Evolutionary conservation across 2,113 vertebrate genomes (phyloP).

Genomic region (Sardina pilchardus): DNA sequence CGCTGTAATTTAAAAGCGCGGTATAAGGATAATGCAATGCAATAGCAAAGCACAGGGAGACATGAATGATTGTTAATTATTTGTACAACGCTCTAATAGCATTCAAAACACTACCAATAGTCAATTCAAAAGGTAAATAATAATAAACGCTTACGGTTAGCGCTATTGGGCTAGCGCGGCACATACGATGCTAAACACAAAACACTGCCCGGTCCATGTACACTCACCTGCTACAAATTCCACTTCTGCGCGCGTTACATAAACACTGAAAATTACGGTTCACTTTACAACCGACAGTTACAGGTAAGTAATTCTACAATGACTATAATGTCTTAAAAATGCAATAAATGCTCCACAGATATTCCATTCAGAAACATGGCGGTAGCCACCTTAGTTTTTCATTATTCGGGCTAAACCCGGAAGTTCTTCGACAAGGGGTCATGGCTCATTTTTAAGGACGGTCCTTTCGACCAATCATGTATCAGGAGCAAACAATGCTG

Average conservation of each 20-base stretch:
- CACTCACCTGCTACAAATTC: slow-evolving; percentile 10
- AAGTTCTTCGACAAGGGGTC: slow-evolving; percentile 44
- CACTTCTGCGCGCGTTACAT: not conserved
- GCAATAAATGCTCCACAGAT: slow-evolving; percentile 62
- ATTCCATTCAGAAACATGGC: slow-evolving; percentile 75
- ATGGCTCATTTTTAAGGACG: not conserved
- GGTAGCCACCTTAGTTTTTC: slow-evolving; percentile 52
- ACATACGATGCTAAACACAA: slow-evolving; percentile 6
- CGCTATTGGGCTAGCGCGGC: not conserved
- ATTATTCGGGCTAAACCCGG: slow-evolving; percentile 58
- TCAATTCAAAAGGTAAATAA: not conserved
- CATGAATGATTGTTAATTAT: not conserved
- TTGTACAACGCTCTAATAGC: not conserved
- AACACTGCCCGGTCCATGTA: not conserved
- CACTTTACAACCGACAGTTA: not conserved
- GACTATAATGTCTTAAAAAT: slow-evolving; percentile 41
- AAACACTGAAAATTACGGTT: slow-evolving; percentile 50
- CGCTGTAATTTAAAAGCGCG: not conserved
- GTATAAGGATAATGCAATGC: not conserved
- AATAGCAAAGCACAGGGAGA: not conserved
- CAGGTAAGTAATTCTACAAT: not conserved
- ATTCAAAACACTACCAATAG: not conserved
- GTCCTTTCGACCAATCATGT: not conserved
- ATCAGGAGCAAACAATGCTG: not conserved
- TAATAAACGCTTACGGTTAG: slow-evolving; percentile 1